Evolutionary conservation across 2,888 invertebrate species (phyloP).

Genomic region (Drosophila antonietae): DNA sequence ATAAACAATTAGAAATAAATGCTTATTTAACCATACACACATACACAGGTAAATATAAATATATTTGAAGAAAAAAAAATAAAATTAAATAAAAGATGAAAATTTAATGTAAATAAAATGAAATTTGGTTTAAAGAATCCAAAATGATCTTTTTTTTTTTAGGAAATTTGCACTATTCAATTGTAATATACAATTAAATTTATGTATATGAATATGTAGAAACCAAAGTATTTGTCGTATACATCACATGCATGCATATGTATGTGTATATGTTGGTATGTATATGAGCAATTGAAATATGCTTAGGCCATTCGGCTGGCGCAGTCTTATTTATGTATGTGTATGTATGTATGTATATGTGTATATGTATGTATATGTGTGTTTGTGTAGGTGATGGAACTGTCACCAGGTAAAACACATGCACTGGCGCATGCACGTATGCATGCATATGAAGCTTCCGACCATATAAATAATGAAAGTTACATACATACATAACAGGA

Average conservation of each 20-base stretch:
- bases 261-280: slow-evolving; percentile 3
- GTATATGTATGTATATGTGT: background rate
- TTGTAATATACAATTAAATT: slow-evolving; percentile 7
- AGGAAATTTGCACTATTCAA: slow-evolving; percentile 40
- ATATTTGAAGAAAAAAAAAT: slow-evolving; percentile 20
- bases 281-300: slow-evolving; percentile 4
- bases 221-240: slow-evolving; percentile 29
- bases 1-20: slow-evolving; percentile 71
- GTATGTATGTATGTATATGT: background rate
- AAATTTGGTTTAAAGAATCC: background rate
- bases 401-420: slow-evolving; percentile 43
- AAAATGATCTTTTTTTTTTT: background rate
- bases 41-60: slow-evolving; percentile 16
- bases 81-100: background rate
- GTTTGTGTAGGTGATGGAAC: slow-evolving; percentile 17
- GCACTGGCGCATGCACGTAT: slow-evolving; percentile 16
- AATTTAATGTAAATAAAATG: slow-evolving; percentile 29
- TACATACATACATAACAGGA: slow-evolving; percentile 12
- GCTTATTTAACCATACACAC: slow-evolving; percentile 50
- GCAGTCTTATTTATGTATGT: slow-evolving; percentile 37
- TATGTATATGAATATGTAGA: slow-evolving; percentile 20
- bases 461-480: slow-evolving; percentile 14
- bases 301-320: slow-evolving; percentile 17
- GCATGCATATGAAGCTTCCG: slow-evolving; percentile 33
- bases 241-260: slow-evolving; percentile 44